These are phyloP conservation scores for Isurus oxyrinchus DNA, from an alignment of 2,113 vertebrate genomes.

Conservation along the genomic window DNA sequence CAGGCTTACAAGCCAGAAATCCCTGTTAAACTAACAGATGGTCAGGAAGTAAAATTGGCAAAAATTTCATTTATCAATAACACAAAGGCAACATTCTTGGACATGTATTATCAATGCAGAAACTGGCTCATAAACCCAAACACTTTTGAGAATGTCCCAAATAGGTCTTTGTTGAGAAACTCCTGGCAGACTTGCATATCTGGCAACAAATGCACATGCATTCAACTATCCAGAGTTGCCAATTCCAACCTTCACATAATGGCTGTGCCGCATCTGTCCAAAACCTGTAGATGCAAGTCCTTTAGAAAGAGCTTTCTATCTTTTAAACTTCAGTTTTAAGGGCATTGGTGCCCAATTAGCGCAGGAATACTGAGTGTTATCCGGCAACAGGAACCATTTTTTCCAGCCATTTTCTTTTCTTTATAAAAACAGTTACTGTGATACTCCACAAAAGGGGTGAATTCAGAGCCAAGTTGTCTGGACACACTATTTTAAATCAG, in stretches of 20 bases:
- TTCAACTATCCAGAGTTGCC: neutral
- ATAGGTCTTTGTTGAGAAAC: constrained; percentile 5
- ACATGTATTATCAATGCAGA: neutral
- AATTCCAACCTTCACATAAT: constrained; percentile 2
- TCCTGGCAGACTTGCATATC: neutral
- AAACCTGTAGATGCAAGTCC: neutral
- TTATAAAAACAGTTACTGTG: neutral
- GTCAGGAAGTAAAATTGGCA: constrained; percentile 17
- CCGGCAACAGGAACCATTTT: neutral
- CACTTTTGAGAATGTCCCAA: neutral
- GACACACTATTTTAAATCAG: neutral
- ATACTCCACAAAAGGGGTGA: neutral
- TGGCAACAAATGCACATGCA: neutral
- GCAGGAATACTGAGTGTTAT: neutral
- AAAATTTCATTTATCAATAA: constrained; percentile 1
- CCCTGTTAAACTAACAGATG: neutral
- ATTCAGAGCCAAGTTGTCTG: neutral
- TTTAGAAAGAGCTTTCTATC: neutral
- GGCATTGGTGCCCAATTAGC: neutral
- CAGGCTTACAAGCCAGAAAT: neutral
- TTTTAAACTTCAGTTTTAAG: neutral
- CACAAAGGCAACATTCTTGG: constrained; percentile 21
- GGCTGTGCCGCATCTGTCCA: neutral
- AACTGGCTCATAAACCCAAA: neutral
- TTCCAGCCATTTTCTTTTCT: neutral